phyloP scores from a whole-genome alignment of 2,797 vertebrate species.

The Acipenser oxyrinchus region DNA sequence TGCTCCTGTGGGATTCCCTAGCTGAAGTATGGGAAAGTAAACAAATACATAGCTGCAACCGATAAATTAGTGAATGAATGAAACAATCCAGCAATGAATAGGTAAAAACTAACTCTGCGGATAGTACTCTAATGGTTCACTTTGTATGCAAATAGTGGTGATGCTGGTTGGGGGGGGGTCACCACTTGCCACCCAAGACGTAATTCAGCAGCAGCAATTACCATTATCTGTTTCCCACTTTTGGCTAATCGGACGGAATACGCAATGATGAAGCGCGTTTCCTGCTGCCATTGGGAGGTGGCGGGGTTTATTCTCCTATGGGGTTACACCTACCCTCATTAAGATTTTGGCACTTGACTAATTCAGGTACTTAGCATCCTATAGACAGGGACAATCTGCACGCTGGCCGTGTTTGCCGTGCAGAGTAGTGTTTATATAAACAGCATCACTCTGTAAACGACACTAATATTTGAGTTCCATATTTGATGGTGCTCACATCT shows the following conservation, averaged over 20 bases:
- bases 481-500: slow-evolving; percentile 39
- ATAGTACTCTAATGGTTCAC: slow-evolving; percentile 74
- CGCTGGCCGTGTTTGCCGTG: slow-evolving; percentile 57
- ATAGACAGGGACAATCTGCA: slow-evolving; percentile 69
- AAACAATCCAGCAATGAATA: slow-evolving; percentile 38
- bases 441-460: slow-evolving; percentile 55
- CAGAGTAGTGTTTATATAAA: slow-evolving; percentile 84
- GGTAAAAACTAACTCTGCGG: slow-evolving; percentile 54
- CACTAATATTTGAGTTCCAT: slow-evolving; percentile 50
- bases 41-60: slow-evolving; percentile 5
- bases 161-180: slow-evolving; percentile 60
- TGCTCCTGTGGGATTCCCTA: no score
- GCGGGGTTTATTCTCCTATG: slow-evolving; percentile 49
- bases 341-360: slow-evolving; percentile 66
- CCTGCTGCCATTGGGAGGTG: slow-evolving; percentile 80
- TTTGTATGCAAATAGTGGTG: slow-evolving; percentile 80
- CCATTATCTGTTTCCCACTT: slow-evolving; percentile 92
- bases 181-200: slow-evolving; percentile 95
- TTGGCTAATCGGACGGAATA: slow-evolving; percentile 89
- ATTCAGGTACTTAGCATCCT: slow-evolving; percentile 76
- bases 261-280: slow-evolving; percentile 88
- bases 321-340: slow-evolving; percentile 69
- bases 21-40: no score
- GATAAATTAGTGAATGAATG: slow-evolving; percentile 23
- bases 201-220: slow-evolving; percentile 96